phyloP scores from a whole-genome alignment of 2,888 invertebrate species.

The Stenichneumon culpator region DNA sequence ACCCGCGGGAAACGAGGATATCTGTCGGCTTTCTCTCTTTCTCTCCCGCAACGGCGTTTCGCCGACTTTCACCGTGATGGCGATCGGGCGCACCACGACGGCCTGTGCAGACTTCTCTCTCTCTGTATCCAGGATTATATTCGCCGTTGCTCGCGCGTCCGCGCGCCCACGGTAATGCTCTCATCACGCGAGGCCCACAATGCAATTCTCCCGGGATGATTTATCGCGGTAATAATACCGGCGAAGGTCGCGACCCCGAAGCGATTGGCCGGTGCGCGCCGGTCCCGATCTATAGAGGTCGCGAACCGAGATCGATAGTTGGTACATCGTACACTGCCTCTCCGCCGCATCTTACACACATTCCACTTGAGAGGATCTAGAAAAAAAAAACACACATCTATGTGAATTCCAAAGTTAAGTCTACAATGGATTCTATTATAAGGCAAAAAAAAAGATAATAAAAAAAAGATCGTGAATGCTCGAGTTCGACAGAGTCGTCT shows the following conservation, averaged over 20 bases:
- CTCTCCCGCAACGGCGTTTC: slow-evolving; percentile 42
- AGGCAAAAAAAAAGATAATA: neutral
- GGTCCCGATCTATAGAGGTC: slow-evolving; percentile 60
- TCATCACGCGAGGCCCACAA: slow-evolving; percentile 78
- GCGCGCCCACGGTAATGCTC: slow-evolving; percentile 74
- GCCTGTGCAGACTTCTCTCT: slow-evolving; percentile 26
- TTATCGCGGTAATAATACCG: slow-evolving; percentile 79
- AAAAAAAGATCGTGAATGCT: slow-evolving; percentile 2
- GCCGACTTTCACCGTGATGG: slow-evolving; percentile 61
- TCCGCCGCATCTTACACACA: neutral
- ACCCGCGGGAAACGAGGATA: slow-evolving; percentile 58
- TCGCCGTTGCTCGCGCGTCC: slow-evolving; percentile 34
- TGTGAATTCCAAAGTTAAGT: neutral
- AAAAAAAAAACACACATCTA: neutral
- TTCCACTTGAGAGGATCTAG: neutral
- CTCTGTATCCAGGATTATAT: slow-evolving; percentile 51
- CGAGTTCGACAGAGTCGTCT: slow-evolving; percentile 57
- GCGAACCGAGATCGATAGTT: slow-evolving; percentile 64
- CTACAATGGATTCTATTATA: slow-evolving; percentile 1
- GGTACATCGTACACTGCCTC: slow-evolving; percentile 46
- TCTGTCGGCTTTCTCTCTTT: slow-evolving; percentile 31
- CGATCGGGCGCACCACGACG: slow-evolving; percentile 31
- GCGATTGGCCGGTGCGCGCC: slow-evolving; percentile 71
- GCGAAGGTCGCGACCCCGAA: slow-evolving; percentile 78
- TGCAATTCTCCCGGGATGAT: slow-evolving; percentile 79